phyloP scores from a whole-genome alignment of 2,113 vertebrate genomes.

The Dipodomys merriami region DNA sequence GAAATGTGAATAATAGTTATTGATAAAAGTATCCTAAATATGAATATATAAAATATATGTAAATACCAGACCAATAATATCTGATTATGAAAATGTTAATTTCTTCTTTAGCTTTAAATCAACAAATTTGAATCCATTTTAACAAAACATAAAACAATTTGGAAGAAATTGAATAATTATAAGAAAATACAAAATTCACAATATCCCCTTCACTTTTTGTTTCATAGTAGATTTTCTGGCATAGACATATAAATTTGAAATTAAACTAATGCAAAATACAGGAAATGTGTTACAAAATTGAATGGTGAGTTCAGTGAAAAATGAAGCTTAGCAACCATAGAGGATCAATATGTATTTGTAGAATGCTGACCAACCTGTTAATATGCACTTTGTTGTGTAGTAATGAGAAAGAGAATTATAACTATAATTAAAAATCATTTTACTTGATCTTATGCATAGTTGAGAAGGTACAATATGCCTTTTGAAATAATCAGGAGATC shows the following conservation, averaged over 20 bases:
- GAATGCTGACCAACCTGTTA: not conserved
- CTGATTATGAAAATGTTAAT: not conserved
- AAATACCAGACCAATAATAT: not conserved
- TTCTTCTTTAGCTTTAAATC: not conserved
- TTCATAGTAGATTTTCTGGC: not conserved
- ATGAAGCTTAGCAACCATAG: not conserved
- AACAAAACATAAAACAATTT: not conserved
- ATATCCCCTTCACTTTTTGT: not conserved
- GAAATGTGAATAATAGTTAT: not conserved
- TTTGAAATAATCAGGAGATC: not conserved
- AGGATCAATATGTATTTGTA: not conserved
- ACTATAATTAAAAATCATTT: not conserved
- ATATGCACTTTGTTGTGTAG: not conserved
- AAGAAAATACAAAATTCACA: slow-evolving; percentile 19
- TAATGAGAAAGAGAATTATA: not conserved
- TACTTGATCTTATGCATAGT: not conserved
- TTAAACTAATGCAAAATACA: slow-evolving; percentile 5
- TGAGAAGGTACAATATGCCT: not conserved
- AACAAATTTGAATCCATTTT: not conserved
- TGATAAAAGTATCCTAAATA: not conserved
- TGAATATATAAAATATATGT: not conserved
- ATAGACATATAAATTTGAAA: not conserved
- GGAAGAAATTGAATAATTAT: not conserved
- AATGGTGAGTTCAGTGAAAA: not conserved
- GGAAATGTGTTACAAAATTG: not conserved